A percentile compares a stretch with the other conserved stretches of the same genome.
Conservation (phyloP, 2,113 vertebrate species). For the Trachemys scripta region DNA sequence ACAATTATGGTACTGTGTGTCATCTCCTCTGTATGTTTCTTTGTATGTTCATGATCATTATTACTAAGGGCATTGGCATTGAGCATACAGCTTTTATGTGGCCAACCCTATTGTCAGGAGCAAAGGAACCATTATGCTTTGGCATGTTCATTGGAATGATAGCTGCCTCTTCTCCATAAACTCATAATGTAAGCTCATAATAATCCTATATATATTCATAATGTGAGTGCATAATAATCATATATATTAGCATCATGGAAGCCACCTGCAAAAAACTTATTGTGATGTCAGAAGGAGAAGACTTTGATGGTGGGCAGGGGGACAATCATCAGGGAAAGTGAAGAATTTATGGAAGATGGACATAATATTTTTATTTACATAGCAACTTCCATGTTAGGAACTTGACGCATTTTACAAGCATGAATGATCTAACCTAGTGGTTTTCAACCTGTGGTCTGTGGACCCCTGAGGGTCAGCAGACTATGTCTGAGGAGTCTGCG, state of each 20-base stretch:
- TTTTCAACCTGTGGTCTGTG: not conserved
- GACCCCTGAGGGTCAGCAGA: not conserved
- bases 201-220: not conserved
- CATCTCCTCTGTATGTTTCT: not conserved
- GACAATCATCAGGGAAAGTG: not conserved
- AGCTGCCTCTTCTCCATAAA: not conserved
- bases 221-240: not conserved
- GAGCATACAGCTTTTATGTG: not conserved
- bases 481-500: not conserved
- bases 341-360: not conserved
- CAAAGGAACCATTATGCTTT: not conserved
- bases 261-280: conserved; percentile 33
- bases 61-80: not conserved
- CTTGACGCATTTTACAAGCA: conserved; percentile 8
- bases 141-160: not conserved
- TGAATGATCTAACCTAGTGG: not conserved
- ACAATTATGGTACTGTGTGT: not conserved
- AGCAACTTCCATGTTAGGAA: not conserved
- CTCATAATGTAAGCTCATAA: not conserved
- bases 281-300: conserved; percentile 26
- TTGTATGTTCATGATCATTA: accelerated
- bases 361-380: conserved; percentile 42
- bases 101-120: not conserved
- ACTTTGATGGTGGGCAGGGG: not conserved
- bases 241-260: not conserved